phyloP scores from a whole-genome alignment of 1,140 invertebrate species.

The Wiebesia pumilae region DNA sequence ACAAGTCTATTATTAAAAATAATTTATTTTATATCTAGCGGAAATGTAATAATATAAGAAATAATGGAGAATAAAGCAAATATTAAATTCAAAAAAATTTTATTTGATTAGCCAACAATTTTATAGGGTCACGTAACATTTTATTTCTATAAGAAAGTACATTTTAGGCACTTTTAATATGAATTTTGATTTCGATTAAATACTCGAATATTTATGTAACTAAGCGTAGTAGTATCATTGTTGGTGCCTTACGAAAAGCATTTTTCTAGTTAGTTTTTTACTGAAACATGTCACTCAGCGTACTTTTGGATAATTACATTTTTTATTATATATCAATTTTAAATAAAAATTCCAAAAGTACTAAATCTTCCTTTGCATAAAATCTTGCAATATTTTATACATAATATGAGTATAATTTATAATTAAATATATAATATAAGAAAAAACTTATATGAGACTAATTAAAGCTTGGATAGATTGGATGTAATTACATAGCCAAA shows the following conservation, averaged over 20 bases:
- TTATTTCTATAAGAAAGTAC: constrained; percentile 40
- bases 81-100: constrained; percentile 45
- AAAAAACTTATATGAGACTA: constrained; percentile 37
- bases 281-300: background rate
- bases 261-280: background rate
- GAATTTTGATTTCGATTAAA: constrained; percentile 6
- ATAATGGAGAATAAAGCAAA: background rate
- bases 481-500: constrained; percentile 13
- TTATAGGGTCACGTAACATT: constrained; percentile 28
- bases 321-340: background rate
- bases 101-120: constrained; percentile 29
- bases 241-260: background rate
- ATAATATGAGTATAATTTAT: constrained; percentile 26
- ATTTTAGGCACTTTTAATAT: constrained; percentile 34
- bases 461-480: constrained; percentile 45
- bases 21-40: background rate
- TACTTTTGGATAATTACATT: background rate
- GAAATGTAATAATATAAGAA: background rate
- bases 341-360: constrained; percentile 16
- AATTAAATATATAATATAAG: constrained; percentile 17
- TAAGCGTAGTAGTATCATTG: background rate
- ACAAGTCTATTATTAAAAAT: constrained; percentile 28
- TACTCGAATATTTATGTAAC: background rate
- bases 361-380: background rate
- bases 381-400: constrained; percentile 6